Base-by-base conservation (phyloP, 1,140 invertebrate genomes). In the Drosophila rufa region DNA sequence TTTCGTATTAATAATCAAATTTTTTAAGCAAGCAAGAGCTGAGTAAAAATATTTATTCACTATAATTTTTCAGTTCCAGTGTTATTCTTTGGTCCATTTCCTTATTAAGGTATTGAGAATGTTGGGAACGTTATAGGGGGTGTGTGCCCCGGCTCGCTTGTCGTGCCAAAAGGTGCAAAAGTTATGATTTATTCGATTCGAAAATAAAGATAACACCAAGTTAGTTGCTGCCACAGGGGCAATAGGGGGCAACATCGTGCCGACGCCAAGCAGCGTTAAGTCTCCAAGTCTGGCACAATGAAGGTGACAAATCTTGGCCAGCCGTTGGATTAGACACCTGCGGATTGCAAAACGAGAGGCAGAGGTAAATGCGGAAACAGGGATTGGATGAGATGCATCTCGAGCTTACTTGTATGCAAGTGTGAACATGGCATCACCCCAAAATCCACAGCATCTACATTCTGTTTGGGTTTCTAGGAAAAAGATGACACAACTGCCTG, bases 271-370 rank as follows among this genome's bases (percentile, higher is more conserved):
- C 50, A 57, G 68, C 68, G 51, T 19, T 27, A 71, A 57, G 64
- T 55, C 33, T 15, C 51, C 19, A 36, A 55, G 33, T 48, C 51
- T 73, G 66, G 43, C 69, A 60, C 69, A 60, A 73, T 73, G 53
- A 47, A 73, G 67, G 53, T 73, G 69, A 73, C 69, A 73, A 73
- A 73, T 73, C 69, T 73, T 73, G 69, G 67, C 67, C 22, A 73
- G 67, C 45, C 69, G 67, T 56, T 70, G 62, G 67, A 67, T 68
- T 70, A 70, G 67, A 73, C 69, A 73, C 69, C 69, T 73, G 69
- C 69, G 14, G 50, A 50, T 73, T 73, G 69, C 69, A 36, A 73
- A 53, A 71, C 46, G 45, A 15, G 25, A 27, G n/a, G 36, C 4
- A 17, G 53, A 40, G 45, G 7, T 19, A 45, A 65, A 60, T 36